phyloP scores from a whole-genome alignment of 1,140 invertebrate genomes.

The Brachionus rubens region DNA sequence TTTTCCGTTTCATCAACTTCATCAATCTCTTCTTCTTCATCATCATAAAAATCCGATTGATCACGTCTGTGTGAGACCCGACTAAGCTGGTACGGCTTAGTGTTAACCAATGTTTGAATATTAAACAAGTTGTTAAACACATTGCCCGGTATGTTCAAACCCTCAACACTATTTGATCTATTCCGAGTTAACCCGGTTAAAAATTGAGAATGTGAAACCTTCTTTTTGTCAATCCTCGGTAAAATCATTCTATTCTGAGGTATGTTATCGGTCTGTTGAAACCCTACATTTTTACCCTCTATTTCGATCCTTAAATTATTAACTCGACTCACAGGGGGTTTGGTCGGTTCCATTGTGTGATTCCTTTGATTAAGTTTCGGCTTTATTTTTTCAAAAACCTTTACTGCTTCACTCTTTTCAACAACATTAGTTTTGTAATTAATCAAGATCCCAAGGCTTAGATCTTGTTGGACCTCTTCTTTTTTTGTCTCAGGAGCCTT shows the following conservation, averaged over 20 bases:
- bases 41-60: slow-evolving; percentile 30
- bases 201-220: neutral
- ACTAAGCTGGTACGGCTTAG: slow-evolving; percentile 12
- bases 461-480: neutral
- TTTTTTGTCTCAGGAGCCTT: neutral
- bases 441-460: neutral
- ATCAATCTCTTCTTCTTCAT: neutral
- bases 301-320: slow-evolving; percentile 6
- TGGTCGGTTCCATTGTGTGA: neutral
- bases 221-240: neutral
- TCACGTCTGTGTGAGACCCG: neutral
- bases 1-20: neutral
- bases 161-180: neutral
- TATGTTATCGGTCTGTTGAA: neutral
- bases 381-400: neutral
- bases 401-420: too few relatives aligned
- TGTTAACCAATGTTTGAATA: neutral
- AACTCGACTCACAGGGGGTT: neutral
- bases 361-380: neutral
- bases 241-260: neutral
- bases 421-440: neutral
- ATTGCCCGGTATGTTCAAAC: too few relatives aligned
- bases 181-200: neutral
- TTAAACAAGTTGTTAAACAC: slow-evolving; percentile 11
- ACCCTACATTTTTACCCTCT: slow-evolving; percentile 9